A percentile compares a stretch with the other conserved stretches of the same genome.
Conservation (phyloP, 2,888 invertebrate genomes). For the Pheosia tremula region DNA sequence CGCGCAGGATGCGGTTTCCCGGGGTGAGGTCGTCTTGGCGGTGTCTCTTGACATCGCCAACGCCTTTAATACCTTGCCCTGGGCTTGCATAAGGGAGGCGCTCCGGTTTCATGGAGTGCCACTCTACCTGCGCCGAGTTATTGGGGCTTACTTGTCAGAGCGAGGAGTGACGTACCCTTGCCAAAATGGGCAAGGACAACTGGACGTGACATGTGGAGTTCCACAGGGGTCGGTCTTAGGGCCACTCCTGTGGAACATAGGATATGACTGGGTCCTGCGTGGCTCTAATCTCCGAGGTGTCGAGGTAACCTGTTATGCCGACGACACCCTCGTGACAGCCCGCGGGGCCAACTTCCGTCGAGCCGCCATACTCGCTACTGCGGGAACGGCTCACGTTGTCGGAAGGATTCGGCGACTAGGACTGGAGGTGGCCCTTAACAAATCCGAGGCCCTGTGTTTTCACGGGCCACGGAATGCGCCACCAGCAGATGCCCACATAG, state of each 20-base stretch:
- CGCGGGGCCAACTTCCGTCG: not conserved
- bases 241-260: not conserved
- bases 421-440: not conserved
- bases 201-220: not conserved
- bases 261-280: not conserved
- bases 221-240: not conserved
- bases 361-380: not conserved
- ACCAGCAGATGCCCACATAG: not conserved
- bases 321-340: not conserved
- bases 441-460: conserved; percentile 5
- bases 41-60: no score
- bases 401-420: not conserved
- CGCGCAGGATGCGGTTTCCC: no score
- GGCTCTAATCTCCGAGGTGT: not conserved
- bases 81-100: not conserved
- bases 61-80: no score
- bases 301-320: not conserved
- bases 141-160: no score
- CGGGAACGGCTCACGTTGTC: not conserved
- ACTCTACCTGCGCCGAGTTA: not conserved
- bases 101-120: not conserved
- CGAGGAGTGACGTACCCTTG: no score
- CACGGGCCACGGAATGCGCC: conserved; percentile 1
- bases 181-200: no score
- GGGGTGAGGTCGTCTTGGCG: not conserved